Percentiles rank a stretch among this genome's conserved stretches.
Conservation (phyloP, 2,888 invertebrate species). For the Stegophylla sp. region DNA sequence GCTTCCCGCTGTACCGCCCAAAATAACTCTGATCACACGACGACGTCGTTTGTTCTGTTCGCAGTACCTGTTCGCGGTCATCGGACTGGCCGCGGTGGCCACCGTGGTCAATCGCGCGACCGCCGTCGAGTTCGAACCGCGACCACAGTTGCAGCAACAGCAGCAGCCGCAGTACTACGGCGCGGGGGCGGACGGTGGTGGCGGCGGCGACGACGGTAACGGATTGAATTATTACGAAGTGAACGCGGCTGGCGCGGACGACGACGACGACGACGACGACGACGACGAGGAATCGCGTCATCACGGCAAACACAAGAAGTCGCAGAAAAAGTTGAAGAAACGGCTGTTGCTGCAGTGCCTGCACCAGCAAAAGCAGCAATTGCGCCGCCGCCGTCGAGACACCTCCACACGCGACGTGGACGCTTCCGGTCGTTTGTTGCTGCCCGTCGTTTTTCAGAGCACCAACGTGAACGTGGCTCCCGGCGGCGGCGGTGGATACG, state of each 20-base stretch:
- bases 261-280: background rate
- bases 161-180: too few relatives aligned
- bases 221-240: background rate
- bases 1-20: too few relatives aligned
- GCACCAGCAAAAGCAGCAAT: background rate
- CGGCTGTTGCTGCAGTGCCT: conserved; percentile 21
- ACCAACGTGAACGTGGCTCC: conserved; percentile 52
- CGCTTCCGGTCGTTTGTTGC: conserved; percentile 25
- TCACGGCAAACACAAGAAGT: conserved; percentile 19
- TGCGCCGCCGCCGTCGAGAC: conserved; percentile 20
- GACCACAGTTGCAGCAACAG: background rate
- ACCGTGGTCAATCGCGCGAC: background rate
- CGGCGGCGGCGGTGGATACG: conserved; percentile 3
- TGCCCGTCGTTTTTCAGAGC: conserved; percentile 47
- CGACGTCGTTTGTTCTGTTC: background rate
- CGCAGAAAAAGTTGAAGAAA: conserved; percentile 42
- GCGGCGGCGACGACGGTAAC: background rate
- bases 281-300: conserved; percentile 25
- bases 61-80: conserved; percentile 8
- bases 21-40: too few relatives aligned
- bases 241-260: background rate
- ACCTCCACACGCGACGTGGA: too few relatives aligned
- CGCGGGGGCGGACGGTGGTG: background rate
- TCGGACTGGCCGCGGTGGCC: background rate
- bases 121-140: conserved; percentile 27